Evolutionary conservation across 92 coral and sea anemone genomes (phyloP).

Genomic region (Epizoanthus rinbou): DNA sequence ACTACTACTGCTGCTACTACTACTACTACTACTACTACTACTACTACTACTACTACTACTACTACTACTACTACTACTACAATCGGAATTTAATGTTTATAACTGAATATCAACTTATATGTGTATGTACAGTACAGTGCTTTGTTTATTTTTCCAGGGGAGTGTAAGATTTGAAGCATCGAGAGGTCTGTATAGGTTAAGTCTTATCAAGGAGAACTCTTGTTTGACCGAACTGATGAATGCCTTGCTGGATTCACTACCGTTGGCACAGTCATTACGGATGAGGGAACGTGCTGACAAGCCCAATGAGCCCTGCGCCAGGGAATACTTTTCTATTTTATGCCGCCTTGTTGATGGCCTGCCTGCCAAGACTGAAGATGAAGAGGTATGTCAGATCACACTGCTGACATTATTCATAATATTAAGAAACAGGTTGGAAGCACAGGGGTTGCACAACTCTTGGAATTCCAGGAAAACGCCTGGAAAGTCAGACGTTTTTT

Average conservation of each 20-base stretch:
- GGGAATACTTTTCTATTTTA: constrained; percentile 87
- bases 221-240: constrained; percentile 91
- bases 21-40: too few species aligned
- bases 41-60: too few species aligned
- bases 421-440: not conserved
- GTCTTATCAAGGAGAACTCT: constrained; percentile 92
- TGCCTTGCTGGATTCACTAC: constrained; percentile 88
- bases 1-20: too few species aligned
- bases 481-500: too few species aligned
- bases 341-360: constrained; percentile 93
- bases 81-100: too few species aligned
- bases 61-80: too few species aligned
- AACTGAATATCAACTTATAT: too few species aligned
- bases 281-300: constrained; percentile 66
- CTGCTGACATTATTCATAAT: not conserved
- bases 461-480: too few species aligned
- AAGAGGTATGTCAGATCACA: constrained; percentile 64
- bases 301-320: constrained; percentile 85
- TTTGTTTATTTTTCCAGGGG: constrained; percentile 56
- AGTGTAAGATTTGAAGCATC: constrained; percentile 91
- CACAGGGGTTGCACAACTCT: not conserved
- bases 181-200: constrained; percentile 90
- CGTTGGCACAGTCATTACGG: constrained; percentile 92
- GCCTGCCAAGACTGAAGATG: constrained; percentile 77
- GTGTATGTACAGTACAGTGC: too few species aligned